Percentiles rank a stretch among this genome's conserved stretches.
Evolutionary conservation across 1,140 invertebrate genomes (phyloP).

Genomic region (Philopotamus ludificatus): DNA sequence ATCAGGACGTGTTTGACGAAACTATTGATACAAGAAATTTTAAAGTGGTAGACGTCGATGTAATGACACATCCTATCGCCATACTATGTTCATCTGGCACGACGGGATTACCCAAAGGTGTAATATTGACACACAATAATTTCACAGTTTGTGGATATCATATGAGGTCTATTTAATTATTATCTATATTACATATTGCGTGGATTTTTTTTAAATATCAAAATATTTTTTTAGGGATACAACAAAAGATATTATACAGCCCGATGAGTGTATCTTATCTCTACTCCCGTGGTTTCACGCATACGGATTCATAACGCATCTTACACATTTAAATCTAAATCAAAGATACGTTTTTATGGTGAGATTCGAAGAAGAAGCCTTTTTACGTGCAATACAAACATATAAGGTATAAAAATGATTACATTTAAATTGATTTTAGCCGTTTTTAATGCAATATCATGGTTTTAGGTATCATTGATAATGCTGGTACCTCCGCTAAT

Average conservation of each 20-base stretch:
- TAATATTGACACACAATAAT: slow-evolving; percentile 75
- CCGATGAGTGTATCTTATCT: slow-evolving; percentile 41
- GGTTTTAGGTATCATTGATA: slow-evolving; percentile 2
- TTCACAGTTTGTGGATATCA: slow-evolving; percentile 42
- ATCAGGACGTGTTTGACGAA: slow-evolving; percentile 22
- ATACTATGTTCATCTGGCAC: slow-evolving; percentile 55
- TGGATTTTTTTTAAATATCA: neutral
- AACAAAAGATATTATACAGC: neutral
- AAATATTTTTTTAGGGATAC: neutral
- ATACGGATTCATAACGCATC: slow-evolving; percentile 52
- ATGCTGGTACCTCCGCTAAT: slow-evolving; percentile 48
- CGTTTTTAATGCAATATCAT: neutral
- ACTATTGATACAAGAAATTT: slow-evolving; percentile 43
- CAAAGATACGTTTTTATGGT: slow-evolving; percentile 47
- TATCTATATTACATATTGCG: neutral
- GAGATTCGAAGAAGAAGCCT: slow-evolving; percentile 58
- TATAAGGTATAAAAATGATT: slow-evolving; percentile 44
- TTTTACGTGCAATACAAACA: slow-evolving; percentile 55
- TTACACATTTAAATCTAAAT: slow-evolving; percentile 49
- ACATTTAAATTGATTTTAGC: neutral
- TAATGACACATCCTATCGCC: slow-evolving; percentile 46
- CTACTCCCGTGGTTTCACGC: slow-evolving; percentile 60
- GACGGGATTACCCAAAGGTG: slow-evolving; percentile 81
- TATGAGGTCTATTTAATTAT: slow-evolving; percentile 1
- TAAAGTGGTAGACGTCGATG: slow-evolving; percentile 48